Evolutionary conservation across 1,140 invertebrate genomes (phyloP), one percentile per base, ranked within the genome.

Genomic region (Brachionus angularis): DNA sequence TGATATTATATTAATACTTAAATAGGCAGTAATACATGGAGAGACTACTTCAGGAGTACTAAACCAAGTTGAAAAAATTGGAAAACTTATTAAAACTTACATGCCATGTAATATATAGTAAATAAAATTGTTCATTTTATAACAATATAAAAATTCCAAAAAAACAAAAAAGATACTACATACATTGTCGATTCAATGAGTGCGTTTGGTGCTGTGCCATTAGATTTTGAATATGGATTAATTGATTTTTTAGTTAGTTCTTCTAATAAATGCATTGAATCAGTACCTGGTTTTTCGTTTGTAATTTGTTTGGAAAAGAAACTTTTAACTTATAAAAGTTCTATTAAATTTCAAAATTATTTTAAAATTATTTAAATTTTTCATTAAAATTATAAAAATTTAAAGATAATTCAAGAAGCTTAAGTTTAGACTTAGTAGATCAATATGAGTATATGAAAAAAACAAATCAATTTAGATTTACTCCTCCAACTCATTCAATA

Each of bases 121-220:
- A 34, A 34, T 5, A 34, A 5, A 5, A 5, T 5, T 12, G 12
- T 34, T 34, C 4, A 34, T 34, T 12, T 34, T 34, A 34, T 5
- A 34, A 34, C 12, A 34, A 34, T 34, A 12, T 5, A 34, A 34
- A 5, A 12, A 10, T n/a, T 14, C 29, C 5, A 33, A 58, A 29
- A 29, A 29, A 10, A 50, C 27, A 1, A 53, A 33, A 16, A 72
- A 80, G 78, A 77, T 23, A 73, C 79, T 10, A 71, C 75, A 5
- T 83, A 76, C 72, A 78, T 84, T 74, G 82, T 85, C 16, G 84
- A 85, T 78, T 82, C 81, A n/a, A 84, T 85, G 82, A 84, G 83
- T 71, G 82, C 80, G 72, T 84, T 85, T 77, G 84, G 83, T 31
- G 84, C 82, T 7, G 76, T 84, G n/a, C 79, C 79, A 5, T 39